Conservation (phyloP, 1,140 invertebrate species). For the Metopolophium dirhodum region DNA sequence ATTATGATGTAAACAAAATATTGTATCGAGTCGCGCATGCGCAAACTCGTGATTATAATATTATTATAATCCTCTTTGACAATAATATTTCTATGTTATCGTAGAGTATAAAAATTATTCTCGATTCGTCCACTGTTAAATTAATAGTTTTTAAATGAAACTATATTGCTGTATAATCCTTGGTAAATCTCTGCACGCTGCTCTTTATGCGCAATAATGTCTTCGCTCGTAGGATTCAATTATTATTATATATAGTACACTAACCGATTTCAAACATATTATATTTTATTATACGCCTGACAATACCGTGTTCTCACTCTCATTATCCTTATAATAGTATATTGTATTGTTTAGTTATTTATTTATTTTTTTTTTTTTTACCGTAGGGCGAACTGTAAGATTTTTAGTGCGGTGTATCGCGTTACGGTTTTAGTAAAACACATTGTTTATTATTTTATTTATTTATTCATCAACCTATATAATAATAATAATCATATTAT, state of each 20-base stretch:
- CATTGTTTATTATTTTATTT: conserved; percentile 51
- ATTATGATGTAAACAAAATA: background rate
- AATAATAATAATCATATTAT: background rate
- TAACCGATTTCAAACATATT: background rate
- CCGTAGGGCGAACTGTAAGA: background rate
- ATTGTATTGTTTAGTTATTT: background rate
- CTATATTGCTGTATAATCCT: background rate
- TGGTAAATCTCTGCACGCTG: conserved; percentile 54
- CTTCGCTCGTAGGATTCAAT: background rate
- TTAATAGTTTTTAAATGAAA: background rate
- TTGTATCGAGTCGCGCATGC: background rate
- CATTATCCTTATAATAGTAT: background rate
- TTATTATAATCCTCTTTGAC: background rate
- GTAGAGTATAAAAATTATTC: background rate
- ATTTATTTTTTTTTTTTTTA: background rate
- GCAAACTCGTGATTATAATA: background rate
- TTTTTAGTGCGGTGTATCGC: background rate
- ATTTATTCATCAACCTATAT: background rate
- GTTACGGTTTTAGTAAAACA: conserved; percentile 30
- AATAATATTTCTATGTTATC: background rate
- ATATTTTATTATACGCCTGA: background rate
- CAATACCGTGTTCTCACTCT: background rate
- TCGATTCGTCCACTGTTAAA: background rate
- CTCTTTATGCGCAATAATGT: conserved; percentile 19
- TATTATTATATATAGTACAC: background rate